Evolutionary conservation across 2,113 vertebrate species (phyloP).

Genomic region (Notarius quadriscutis): DNA sequence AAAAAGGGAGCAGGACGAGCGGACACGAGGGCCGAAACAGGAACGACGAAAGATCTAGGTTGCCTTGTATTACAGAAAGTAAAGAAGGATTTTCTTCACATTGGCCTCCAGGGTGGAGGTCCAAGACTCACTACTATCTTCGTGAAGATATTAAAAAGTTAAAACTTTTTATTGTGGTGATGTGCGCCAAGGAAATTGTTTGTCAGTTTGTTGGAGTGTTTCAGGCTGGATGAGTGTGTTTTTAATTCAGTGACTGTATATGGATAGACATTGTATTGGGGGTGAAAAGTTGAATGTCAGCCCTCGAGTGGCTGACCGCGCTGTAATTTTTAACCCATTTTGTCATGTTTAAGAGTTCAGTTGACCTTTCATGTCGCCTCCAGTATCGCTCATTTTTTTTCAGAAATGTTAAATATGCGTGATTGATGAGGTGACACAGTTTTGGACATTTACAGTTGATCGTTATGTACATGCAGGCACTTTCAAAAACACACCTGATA

Average conservation of each 20-base stretch:
- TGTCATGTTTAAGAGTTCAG: neutral
- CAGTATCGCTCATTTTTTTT: neutral
- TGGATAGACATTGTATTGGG: neutral
- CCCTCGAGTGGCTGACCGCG: neutral
- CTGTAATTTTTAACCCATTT: neutral
- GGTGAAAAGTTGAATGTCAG: neutral
- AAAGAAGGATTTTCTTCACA: neutral
- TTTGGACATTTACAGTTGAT: neutral
- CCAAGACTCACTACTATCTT: neutral
- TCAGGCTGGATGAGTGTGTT: no score
- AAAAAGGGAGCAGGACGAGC: neutral
- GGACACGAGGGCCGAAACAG: neutral
- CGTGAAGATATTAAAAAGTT: neutral
- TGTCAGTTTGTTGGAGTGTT: neutral
- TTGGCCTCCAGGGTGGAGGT: neutral
- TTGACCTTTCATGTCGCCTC: neutral
- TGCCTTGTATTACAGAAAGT: neutral
- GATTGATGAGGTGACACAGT: neutral
- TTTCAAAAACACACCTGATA: neutral
- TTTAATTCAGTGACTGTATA: neutral
- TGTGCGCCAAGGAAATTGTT: neutral
- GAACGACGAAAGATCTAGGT: neutral
- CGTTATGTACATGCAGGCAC: neutral
- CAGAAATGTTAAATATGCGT: neutral
- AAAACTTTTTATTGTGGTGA: neutral